A percentile compares a stretch with the other conserved stretches of the same genome.
Evolutionary conservation across 2,888 invertebrate species (phyloP).

Genomic region (Sphaerophoria taeniata): DNA sequence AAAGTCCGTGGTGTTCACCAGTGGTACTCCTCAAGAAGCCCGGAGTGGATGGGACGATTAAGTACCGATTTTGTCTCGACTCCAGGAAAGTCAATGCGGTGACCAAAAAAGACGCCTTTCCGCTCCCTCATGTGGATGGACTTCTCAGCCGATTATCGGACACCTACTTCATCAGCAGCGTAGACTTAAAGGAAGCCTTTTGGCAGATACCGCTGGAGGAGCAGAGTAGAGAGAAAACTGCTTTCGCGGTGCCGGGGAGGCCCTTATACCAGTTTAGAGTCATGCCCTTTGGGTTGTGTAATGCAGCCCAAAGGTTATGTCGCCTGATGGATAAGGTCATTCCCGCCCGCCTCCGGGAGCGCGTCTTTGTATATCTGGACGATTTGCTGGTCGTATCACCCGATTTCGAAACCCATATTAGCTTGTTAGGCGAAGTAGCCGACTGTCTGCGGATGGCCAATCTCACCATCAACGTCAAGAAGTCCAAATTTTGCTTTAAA

Average conservation of each 20-base stretch:
- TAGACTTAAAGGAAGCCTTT: not conserved
- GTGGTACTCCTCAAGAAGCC: slow-evolving; percentile 75
- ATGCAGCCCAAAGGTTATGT: too few relatives aligned
- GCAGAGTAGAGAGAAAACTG: slow-evolving; percentile 36
- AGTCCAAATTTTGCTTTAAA: too few relatives aligned
- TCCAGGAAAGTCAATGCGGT: slow-evolving; percentile 24
- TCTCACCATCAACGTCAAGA: too few relatives aligned
- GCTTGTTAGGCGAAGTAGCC: slow-evolving; percentile 37
- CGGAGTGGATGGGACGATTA: slow-evolving; percentile 19
- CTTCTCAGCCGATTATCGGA: not conserved
- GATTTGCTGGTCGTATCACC: slow-evolving; percentile 9
- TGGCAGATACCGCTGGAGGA: not conserved
- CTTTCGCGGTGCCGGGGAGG: too few relatives aligned
- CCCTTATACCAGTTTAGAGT: too few relatives aligned
- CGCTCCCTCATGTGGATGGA: slow-evolving; percentile 19
- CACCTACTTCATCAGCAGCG: not conserved
- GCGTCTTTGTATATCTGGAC: slow-evolving; percentile 37
- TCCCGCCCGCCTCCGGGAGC: slow-evolving; percentile 46
- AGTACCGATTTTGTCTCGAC: slow-evolving; percentile 32
- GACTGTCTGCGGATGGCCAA: slow-evolving; percentile 46
- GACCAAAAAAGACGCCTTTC: slow-evolving; percentile 37
- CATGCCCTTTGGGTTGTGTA: too few relatives aligned
- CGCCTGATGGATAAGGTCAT: slow-evolving; percentile 21
- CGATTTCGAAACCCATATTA: not conserved
- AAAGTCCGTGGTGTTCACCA: slow-evolving; percentile 2